phyloP scores from a whole-genome alignment of 2,113 vertebrate genomes.

The Protobothrops flavoviridis region DNA sequence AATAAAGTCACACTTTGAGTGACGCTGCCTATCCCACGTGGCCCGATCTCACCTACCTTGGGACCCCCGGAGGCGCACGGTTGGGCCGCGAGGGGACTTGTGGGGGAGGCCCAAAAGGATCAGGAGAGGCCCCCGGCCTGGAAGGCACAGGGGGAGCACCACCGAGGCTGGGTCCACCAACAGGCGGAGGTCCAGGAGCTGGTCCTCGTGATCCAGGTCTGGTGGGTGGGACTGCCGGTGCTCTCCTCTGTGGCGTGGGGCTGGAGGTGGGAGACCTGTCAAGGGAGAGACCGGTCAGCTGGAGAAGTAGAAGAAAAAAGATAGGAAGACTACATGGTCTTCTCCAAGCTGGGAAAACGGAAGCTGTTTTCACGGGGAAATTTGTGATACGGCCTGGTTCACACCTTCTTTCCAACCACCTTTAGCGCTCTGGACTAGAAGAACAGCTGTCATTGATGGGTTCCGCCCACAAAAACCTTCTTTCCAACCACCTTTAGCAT shows the following conservation, averaged over 20 bases:
- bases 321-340: background rate
- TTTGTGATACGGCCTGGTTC: too few species aligned
- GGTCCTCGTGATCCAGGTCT: constrained; percentile 91
- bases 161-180: constrained; percentile 79
- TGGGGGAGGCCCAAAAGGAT: constrained; percentile 90
- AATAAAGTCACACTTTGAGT: background rate
- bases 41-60: constrained; percentile 82
- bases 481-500: too few species aligned
- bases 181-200: constrained; percentile 89
- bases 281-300: constrained; percentile 43
- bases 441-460: background rate
- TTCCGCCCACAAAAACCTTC: background rate
- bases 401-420: too few species aligned
- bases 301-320: background rate
- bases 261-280: constrained; percentile 92
- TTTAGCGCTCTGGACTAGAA: background rate
- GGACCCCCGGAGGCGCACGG: constrained; percentile 93
- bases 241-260: constrained; percentile 93
- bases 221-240: constrained; percentile 88
- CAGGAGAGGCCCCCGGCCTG: constrained; percentile 94
- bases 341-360: background rate
- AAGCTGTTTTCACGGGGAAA: background rate
- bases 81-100: constrained; percentile 96
- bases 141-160: constrained; percentile 93
- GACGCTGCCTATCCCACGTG: fast-evolving